Evolutionary conservation across 2,113 vertebrate genomes (phyloP), one percentile per base, ranked within the genome.

Genomic region (Rhabdomys dilectus): DNA sequence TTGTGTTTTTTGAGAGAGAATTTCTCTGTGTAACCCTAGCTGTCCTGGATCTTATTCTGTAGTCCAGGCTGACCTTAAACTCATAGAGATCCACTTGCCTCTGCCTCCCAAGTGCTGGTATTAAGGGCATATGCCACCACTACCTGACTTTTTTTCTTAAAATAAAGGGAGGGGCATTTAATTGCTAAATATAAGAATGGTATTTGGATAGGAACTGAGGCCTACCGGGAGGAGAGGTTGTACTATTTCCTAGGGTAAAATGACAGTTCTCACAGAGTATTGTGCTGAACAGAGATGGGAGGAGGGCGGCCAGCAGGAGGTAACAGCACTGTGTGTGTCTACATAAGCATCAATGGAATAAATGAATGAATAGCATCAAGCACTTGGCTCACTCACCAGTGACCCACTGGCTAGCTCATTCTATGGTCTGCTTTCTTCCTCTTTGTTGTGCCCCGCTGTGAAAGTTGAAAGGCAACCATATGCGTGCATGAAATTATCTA

Each of bases 111-210:
- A 73, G 19, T 73, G 72, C n/a, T 39, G n/a, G 72, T 8, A 39
- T 42, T 73, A 73, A 73, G 39, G 70, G 36, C 3, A 0, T 22
- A 6, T 22, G 19, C n/a, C 72, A 42, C 19, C 19, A 39, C 72
- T 22, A 22, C n/a, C n/a, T 39, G n/a, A 8, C 19, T 73, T 73
- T 24, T 24, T 51, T 62, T 21, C 73, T 84, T 87, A 94, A 93
- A 93, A 87, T 45, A 5, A 94, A 96, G 19, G 21, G 7, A 92
- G 45, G 22, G 2, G 0, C 22, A 95, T 85, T 94, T 75, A 29
- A 84, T 62, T 93, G 94, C 6, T 29, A 76, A 93, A 93, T 81
- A 85, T 56, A 82, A 72, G 31, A 90, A 88, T 77, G 34, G 12
- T 66, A 36, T 19, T 78, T 42, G 77, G 48, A 90, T 45, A 39